Evolutionary conservation across 2,797 vertebrate genomes (phyloP).

Genomic region (Tragopan temminckii): DNA sequence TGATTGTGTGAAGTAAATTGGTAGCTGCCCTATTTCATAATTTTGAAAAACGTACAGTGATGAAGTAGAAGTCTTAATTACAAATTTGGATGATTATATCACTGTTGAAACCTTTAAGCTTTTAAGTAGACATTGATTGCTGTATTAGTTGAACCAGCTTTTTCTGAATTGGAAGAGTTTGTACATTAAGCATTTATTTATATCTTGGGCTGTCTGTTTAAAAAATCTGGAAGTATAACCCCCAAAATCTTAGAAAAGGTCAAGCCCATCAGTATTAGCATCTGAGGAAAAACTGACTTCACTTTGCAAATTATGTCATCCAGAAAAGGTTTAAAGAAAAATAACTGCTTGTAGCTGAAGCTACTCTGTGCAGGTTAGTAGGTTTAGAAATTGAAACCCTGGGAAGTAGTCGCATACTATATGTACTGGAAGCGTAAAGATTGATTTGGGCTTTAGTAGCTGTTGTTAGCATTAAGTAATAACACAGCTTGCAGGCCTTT

Average conservation of each 20-base stretch:
- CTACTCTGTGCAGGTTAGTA: not conserved
- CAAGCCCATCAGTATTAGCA: not conserved
- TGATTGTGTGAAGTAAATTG: not conserved
- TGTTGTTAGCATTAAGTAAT: not conserved
- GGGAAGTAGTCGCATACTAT: not conserved
- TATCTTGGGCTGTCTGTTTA: not conserved
- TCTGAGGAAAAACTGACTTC: not conserved
- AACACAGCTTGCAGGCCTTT: not conserved
- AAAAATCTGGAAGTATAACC: not conserved
- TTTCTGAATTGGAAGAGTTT: not conserved
- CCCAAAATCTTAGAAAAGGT: not conserved
- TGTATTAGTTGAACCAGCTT: constrained; percentile 5
- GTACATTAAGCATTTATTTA: not conserved
- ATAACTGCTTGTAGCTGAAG: not conserved
- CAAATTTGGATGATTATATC: not conserved
- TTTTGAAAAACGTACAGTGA: not conserved
- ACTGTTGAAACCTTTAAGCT: not conserved
- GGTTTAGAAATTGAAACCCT: not conserved
- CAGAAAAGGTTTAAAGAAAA: not conserved
- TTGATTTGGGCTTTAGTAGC: not conserved
- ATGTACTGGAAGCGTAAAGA: not conserved
- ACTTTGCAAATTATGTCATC: not conserved
- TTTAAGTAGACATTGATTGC: not conserved
- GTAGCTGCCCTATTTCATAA: not conserved
- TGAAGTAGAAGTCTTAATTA: not conserved